A percentile compares a stretch with the other conserved stretches of the same genome.
Evolutionary conservation across 2,888 invertebrate genomes (phyloP).

Genomic region (Temnothorax unifasciatus): DNA sequence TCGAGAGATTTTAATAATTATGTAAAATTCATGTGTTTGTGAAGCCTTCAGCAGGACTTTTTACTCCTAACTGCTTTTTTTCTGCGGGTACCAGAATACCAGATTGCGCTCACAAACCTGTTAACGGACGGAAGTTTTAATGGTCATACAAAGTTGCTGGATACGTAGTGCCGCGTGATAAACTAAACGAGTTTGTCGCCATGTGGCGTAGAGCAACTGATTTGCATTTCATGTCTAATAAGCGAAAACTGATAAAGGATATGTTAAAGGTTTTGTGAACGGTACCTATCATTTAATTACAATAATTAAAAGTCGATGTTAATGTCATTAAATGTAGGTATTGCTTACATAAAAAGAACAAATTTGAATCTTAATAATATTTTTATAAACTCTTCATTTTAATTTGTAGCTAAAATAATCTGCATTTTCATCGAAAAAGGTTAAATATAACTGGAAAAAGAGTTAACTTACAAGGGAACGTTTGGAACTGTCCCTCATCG

Average conservation of each 20-base stretch:
- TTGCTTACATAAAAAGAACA: background rate
- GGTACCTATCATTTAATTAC: background rate
- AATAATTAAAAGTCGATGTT: background rate
- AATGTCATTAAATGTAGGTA: background rate
- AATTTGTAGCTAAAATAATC: background rate
- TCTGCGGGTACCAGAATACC: background rate
- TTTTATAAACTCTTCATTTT: background rate
- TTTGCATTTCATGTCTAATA: slow-evolving; percentile 16
- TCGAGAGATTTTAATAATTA: slow-evolving; percentile 22
- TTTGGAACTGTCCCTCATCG: too few relatives aligned
- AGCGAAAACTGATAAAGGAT: background rate
- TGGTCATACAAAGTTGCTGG: slow-evolving; percentile 15
- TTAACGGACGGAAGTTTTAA: slow-evolving; percentile 30
- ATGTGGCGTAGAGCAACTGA: background rate
- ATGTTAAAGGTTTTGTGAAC: background rate
- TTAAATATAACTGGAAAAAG: background rate
- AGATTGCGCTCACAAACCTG: background rate
- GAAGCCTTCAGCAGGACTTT: background rate
- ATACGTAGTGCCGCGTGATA: slow-evolving; percentile 9
- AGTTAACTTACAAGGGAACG: background rate
- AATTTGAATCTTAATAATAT: background rate
- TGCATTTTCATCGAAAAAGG: background rate
- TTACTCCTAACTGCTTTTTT: background rate
- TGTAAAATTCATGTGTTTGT: background rate
- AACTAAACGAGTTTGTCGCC: slow-evolving; percentile 28